A percentile compares a stretch with the other conserved stretches of the same genome.
phyloP scores from a whole-genome alignment of 2,888 invertebrate species.

The Spisula subtruncata region DNA sequence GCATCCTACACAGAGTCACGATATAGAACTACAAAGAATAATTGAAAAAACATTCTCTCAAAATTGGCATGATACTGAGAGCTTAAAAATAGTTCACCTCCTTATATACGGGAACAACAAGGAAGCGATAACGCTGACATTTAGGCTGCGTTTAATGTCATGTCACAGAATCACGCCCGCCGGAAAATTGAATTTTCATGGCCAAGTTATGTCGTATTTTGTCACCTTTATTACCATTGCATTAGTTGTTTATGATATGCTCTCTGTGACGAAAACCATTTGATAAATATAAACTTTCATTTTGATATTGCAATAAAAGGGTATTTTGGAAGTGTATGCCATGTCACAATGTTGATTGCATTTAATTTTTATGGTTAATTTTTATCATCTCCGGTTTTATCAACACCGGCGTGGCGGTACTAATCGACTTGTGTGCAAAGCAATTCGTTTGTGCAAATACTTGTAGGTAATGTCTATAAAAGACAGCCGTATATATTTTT shows the following conservation, averaged over 20 bases:
- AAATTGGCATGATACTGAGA: not conserved
- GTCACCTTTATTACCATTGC: constrained; percentile 1
- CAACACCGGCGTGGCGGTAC: too few relatives aligned
- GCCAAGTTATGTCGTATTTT: constrained; percentile 14
- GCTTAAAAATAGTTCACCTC: constrained; percentile 5
- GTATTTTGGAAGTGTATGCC: not conserved
- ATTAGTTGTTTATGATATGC: not conserved
- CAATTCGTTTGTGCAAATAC: too few relatives aligned
- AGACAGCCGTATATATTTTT: too few relatives aligned
- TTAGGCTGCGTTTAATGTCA: not conserved
- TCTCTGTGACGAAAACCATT: not conserved
- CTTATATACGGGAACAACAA: not conserved
- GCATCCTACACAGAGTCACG: too few relatives aligned
- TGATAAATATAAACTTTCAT: constrained; percentile 6
- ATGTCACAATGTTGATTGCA: too few relatives aligned
- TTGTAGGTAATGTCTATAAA: too few relatives aligned
- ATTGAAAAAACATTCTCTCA: too few relatives aligned
- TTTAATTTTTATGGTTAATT: too few relatives aligned
- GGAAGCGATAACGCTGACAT: not conserved
- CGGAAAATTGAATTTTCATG: constrained; percentile 23
- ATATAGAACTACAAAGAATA: too few relatives aligned
- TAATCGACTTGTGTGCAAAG: too few relatives aligned
- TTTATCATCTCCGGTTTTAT: too few relatives aligned
- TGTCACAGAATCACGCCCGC: not conserved
- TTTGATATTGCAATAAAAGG: not conserved